A percentile compares a stretch with the other conserved stretches of the same genome.
phyloP scores from a whole-genome alignment of 2,888 invertebrate species.

The Diploptera punctata region DNA sequence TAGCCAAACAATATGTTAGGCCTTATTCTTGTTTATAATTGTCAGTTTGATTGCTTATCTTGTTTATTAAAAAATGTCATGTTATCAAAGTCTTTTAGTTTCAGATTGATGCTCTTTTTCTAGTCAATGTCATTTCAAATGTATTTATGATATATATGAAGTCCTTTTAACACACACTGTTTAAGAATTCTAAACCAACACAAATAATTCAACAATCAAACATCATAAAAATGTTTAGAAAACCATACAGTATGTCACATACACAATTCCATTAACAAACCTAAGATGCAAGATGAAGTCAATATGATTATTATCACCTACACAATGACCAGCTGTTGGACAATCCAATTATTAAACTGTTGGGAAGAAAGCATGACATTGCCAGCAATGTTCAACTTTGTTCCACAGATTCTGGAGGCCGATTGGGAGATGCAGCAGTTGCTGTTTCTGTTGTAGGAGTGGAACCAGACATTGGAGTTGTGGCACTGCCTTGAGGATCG shows the following conservation, averaged over 20 bases:
- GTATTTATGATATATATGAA: too few species aligned
- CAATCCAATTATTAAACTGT: too few species aligned
- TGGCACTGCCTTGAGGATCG: not conserved
- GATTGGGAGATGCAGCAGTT: not conserved
- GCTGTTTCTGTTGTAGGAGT: not conserved
- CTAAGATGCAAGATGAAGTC: too few species aligned
- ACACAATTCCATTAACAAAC: too few species aligned
- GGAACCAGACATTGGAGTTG: not conserved
- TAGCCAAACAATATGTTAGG: not conserved
- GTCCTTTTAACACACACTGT: too few species aligned
- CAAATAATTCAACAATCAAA: too few species aligned
- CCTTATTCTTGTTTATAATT: not conserved
- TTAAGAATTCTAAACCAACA: too few species aligned
- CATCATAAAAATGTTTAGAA: too few species aligned
- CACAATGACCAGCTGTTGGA: too few species aligned
- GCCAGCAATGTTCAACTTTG: not conserved
- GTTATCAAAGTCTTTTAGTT: not conserved
- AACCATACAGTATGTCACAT: too few species aligned
- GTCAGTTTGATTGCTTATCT: not conserved
- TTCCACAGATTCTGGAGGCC: not conserved
- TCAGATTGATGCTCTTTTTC: not conserved
- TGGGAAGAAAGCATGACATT: not conserved
- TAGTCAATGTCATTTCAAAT: too few species aligned
- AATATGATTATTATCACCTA: too few species aligned
- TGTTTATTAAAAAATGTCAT: not conserved